Evolutionary conservation across 1,140 invertebrate species (phyloP), one percentile per base, ranked within the genome.

Genomic region (Brachionus rotundiformis): DNA sequence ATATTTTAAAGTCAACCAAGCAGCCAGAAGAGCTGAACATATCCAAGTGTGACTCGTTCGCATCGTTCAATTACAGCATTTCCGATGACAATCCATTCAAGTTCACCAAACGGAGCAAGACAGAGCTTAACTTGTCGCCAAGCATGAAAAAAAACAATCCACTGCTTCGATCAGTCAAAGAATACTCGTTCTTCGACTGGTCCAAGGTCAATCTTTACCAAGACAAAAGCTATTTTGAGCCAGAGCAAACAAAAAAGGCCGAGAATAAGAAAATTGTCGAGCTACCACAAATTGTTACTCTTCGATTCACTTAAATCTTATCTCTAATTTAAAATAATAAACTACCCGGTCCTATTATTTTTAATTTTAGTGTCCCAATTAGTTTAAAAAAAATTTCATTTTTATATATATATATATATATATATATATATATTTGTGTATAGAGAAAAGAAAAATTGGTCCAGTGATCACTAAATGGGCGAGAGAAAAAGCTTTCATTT

Each of bases 131-230:
- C 11, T 31, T 65, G 3, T 65, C 25, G 31, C 25, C 61, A 11
- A 65, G 10, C 44, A 44, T 44, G 23, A 23, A 27, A 29, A 73
- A 44, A 8, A 44, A 71, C n/a, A 44, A 25, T 44, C 6, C 41
- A 25, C 13, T 73, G 25, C 13, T 23, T 47, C 10, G 36, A 25
- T 79, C 76, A 11, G 19, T 79, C 11, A 79, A 79, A 79, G 76
- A 79, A n/a, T 79, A n/a, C 25, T 79, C 76, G 0, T 79, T 36
- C 33, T 79, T 79, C 25, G 76, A 79, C 33, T 79, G 76, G 76
- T 63, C 76, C 8, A 79, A 79, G 41, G 76, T 79, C 4, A 16
- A 54, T 13, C 10, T 23, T n/a, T 73, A 25, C 68, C 36, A 73
- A 23, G 16, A 41, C 25, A 73, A 44, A 79, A 23, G n/a, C n/a